Evolutionary conservation across 2,888 invertebrate genomes (phyloP).

Genomic region (Tineola bisselliella): DNA sequence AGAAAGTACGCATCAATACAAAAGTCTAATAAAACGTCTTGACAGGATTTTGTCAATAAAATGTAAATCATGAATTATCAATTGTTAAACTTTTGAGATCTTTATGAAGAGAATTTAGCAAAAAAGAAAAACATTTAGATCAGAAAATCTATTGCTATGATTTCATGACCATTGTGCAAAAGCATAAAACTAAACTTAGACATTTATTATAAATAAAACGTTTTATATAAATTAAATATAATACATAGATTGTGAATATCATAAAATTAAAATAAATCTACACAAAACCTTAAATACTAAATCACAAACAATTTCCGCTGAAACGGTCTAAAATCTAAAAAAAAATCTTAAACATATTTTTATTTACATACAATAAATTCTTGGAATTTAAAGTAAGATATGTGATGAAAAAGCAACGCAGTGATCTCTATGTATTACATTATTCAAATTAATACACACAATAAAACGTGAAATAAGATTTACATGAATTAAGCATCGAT

Average conservation of each 20-base stretch:
- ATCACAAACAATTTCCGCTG: slow-evolving; percentile 14
- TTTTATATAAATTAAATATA: not conserved
- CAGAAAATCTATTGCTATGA: not conserved
- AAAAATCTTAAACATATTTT: not conserved
- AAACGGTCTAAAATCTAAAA: slow-evolving; percentile 10
- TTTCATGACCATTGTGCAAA: not conserved
- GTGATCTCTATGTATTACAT: too few species aligned
- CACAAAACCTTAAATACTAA: slow-evolving; percentile 7
- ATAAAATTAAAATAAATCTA: not conserved
- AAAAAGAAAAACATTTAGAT: not conserved
- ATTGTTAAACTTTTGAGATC: not conserved
- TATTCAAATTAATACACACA: too few species aligned
- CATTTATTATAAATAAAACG: not conserved
- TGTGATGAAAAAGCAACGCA: too few species aligned
- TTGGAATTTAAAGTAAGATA: not conserved
- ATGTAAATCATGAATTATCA: too few species aligned
- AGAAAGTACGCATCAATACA: too few species aligned
- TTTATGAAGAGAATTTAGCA: not conserved
- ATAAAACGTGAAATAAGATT: too few species aligned
- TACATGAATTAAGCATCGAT: too few species aligned
- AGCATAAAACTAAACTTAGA: slow-evolving; percentile 5
- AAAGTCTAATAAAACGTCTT: too few species aligned
- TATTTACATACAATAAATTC: not conserved
- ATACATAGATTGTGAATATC: not conserved
- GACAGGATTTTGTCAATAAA: too few species aligned